Evolutionary conservation across 2,113 vertebrate genomes (phyloP), one percentile per base, ranked within the genome.

Genomic region (Phalacrocorax brasilianus): DNA sequence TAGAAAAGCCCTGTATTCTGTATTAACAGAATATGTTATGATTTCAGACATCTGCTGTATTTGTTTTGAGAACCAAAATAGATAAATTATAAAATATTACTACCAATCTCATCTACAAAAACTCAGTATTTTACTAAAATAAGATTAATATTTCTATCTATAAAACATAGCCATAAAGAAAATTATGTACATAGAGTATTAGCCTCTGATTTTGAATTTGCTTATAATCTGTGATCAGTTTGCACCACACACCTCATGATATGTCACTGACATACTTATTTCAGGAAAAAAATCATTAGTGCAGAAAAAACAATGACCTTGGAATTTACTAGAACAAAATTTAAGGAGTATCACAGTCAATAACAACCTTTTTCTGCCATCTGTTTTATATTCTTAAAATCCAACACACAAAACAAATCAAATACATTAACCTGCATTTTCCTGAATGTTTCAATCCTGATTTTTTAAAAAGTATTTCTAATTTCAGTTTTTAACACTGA

Each of bases 1-100:
- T 4, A 49, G 52, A 91, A 85, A 91, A 88, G 45, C 32, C 55
- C 78, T 47, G 5, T 88, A 93, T 38, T 38, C 38, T 85, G 42
- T 88, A 89, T 79, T 93, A 93, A 82, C 67, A 79, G 50, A 93
- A 6, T 84, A 94, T 27, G 50, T 82, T 91, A 89, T 59, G 42
- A 94, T 88, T 93, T 85, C 59, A 93, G 56, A 79, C 44, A 82
- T 71, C 58, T 90, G 74, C 42, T 91, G 87, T 88, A 79, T 94
- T 75, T 91, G 38, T 83, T 94, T 73, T 56, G 53, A 80, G 42
- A 94, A 91, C 6, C 11, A 79, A 56, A 89, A 83, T 78, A 76
- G n/a, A 81, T 14, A 87, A 87, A 93, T 63, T 5, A 68, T 79
- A 67, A 93, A 91, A 63, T 74, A 85, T 80, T 77, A 68, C 38